phyloP scores from a whole-genome alignment of 2,113 vertebrate genomes.

The Miniopterus natalensis region DNA sequence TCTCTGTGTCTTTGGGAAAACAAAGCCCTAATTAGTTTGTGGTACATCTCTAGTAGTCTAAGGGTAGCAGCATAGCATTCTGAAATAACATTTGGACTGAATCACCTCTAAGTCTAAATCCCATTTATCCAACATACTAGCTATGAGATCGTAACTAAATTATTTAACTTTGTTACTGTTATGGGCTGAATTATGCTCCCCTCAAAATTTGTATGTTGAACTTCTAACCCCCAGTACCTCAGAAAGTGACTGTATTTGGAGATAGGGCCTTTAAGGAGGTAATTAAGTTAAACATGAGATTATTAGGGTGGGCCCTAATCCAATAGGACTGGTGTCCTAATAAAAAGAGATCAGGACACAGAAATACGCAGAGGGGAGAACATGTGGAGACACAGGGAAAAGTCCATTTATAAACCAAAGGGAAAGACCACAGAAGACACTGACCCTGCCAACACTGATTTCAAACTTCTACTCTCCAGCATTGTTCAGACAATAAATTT shows the following conservation, averaged over 20 bases:
- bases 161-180: neutral
- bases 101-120: neutral
- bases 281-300: constrained; percentile 33
- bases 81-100: constrained; percentile 3
- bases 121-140: neutral
- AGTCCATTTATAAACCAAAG: neutral
- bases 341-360: neutral
- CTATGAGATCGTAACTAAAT: neutral
- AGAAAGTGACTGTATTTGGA: neutral
- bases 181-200: neutral
- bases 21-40: neutral
- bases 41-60: neutral
- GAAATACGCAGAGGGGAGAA: neutral
- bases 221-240: neutral
- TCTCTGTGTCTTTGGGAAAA: neutral
- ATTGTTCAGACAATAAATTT: neutral
- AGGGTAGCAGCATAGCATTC: neutral
- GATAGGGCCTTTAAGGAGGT: neutral
- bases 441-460: neutral
- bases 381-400: neutral
- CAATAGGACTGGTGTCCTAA: neutral
- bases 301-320: neutral
- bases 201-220: neutral
- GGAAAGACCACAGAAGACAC: neutral
- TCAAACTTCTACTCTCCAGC: neutral